A percentile compares a stretch with the other conserved stretches of the same genome.
Conservation (phyloP, 2,113 vertebrate genomes). For the Carettochelys insculpta region DNA sequence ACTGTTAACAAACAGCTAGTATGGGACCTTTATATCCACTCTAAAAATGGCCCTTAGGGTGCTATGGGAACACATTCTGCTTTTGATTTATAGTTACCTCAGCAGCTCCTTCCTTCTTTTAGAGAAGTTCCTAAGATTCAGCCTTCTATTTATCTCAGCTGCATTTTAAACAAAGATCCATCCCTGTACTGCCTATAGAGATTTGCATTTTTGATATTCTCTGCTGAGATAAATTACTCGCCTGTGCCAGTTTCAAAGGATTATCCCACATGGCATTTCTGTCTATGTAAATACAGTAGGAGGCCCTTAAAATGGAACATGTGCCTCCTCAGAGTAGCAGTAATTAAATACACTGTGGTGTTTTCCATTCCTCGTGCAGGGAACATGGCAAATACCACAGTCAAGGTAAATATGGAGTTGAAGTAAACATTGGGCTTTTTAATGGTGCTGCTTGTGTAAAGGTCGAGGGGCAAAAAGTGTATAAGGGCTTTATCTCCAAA, state of each 20-base stretch:
- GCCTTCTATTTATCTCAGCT: slow-evolving; percentile 37
- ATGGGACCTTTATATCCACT: slow-evolving; percentile 28
- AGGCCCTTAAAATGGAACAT: neutral
- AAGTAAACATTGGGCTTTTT: neutral
- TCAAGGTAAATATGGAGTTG: neutral
- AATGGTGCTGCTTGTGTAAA: neutral
- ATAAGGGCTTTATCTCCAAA: neutral
- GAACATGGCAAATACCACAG: rapidly evolving
- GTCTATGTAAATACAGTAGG: neutral
- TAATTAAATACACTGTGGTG: neutral
- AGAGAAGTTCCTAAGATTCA: neutral
- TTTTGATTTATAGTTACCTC: neutral
- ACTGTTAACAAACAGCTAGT: slow-evolving; percentile 24
- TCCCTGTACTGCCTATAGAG: neutral
- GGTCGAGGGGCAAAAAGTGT: neutral
- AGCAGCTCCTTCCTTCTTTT: slow-evolving; percentile 32
- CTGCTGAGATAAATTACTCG: slow-evolving; percentile 13
- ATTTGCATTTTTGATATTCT: slow-evolving; percentile 20
- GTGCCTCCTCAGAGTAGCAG: neutral
- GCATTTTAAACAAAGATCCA: slow-evolving; percentile 19
- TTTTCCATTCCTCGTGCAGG: neutral
- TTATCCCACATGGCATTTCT: neutral
- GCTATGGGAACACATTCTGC: neutral
- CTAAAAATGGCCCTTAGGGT: slow-evolving; percentile 2
- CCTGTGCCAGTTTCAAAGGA: slow-evolving; percentile 19